These are phyloP conservation scores for Odontocerum albicorne DNA, from an alignment of 2,888 invertebrate species.

Conservation along the genomic window DNA sequence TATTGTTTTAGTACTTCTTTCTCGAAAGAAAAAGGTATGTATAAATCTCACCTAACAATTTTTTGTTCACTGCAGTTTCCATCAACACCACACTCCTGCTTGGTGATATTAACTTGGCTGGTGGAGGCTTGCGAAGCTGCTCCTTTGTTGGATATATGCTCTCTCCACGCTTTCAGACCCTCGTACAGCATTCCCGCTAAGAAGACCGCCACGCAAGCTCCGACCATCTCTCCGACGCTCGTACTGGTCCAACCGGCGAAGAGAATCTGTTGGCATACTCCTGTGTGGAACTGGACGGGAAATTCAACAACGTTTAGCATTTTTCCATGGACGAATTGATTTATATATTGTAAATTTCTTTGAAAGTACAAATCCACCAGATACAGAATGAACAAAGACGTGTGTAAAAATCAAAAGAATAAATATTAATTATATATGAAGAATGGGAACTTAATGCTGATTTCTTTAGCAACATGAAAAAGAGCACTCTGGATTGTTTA, in stretches of 20 bases:
- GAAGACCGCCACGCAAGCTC: slow-evolving; percentile 88
- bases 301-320: too few species aligned
- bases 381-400: too few species aligned
- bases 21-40: too few species aligned
- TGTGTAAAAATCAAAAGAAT: too few species aligned
- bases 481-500: too few species aligned
- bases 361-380: too few species aligned
- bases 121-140: slow-evolving; percentile 46
- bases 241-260: slow-evolving; percentile 79
- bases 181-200: slow-evolving; percentile 91
- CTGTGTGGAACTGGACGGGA: slow-evolving; percentile 80
- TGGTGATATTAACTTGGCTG: slow-evolving; percentile 51
- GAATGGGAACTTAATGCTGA: too few species aligned
- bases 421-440: too few species aligned
- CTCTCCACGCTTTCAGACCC: slow-evolving; percentile 83
- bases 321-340: too few species aligned
- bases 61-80: slow-evolving; percentile 47
- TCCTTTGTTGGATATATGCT: slow-evolving; percentile 45
- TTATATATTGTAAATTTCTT: too few species aligned
- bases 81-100: slow-evolving; percentile 52
- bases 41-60: slow-evolving; percentile 47
- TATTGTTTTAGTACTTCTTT: too few species aligned
- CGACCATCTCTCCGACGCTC: slow-evolving; percentile 74
- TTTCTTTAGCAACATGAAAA: too few species aligned
- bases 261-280: slow-evolving; percentile 75